Percentiles rank a stretch among this genome's conserved stretches.
Evolutionary conservation across 2,888 invertebrate genomes (phyloP).

Genomic region (Athrips mouffetella): DNA sequence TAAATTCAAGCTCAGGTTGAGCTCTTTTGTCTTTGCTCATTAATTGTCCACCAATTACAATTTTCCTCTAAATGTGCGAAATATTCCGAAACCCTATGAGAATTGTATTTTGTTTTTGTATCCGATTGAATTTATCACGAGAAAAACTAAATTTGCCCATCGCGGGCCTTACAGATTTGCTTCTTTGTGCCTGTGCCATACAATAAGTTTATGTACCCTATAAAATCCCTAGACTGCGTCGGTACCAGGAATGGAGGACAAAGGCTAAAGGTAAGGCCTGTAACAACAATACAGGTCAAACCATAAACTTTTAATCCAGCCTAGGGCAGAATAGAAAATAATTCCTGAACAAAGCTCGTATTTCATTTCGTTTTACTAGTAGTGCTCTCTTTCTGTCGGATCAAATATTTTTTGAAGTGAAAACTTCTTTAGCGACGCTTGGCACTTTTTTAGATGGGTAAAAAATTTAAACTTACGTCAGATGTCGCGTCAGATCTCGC

Average conservation of each 20-base stretch:
- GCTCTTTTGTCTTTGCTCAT: constrained; percentile 1
- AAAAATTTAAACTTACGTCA: too few relatives aligned
- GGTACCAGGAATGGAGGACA: constrained; percentile 2
- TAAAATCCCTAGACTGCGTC: neutral
- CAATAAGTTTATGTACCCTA: constrained; percentile 9
- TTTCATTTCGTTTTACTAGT: neutral
- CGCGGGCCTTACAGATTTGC: neutral
- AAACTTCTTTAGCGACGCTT: too few relatives aligned
- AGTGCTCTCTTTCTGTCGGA: neutral
- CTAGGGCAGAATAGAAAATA: neutral
- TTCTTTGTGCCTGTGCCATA: constrained; percentile 7
- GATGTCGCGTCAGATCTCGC: too few relatives aligned
- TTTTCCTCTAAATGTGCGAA: too few relatives aligned
- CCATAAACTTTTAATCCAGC: constrained; percentile 13
- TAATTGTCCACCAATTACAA: neutral
- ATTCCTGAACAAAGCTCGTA: neutral
- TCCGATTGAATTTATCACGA: neutral
- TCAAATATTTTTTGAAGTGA: too few relatives aligned
- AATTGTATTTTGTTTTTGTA: neutral
- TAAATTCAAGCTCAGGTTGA: neutral
- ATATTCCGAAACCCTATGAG: too few relatives aligned
- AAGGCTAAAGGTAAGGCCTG: constrained; percentile 11
- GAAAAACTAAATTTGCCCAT: neutral
- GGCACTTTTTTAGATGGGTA: too few relatives aligned
- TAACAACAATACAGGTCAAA: constrained; percentile 13